Percentiles rank a stretch among this genome's conserved stretches.
phyloP scores from a whole-genome alignment of 2,888 invertebrate genomes.

The Lepidocyrtoides sp. region DNA sequence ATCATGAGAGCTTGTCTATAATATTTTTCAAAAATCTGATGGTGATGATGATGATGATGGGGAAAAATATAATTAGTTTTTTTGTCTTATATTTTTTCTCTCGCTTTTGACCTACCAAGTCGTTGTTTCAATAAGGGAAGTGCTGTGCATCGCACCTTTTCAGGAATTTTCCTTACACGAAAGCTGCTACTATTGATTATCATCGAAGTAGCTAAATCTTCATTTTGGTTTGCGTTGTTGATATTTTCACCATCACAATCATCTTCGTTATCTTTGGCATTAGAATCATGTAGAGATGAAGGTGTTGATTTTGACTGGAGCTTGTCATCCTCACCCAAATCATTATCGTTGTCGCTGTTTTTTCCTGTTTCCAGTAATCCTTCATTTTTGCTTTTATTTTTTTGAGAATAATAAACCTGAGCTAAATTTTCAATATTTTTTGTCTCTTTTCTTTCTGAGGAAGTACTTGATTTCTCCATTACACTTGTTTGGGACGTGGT shows the following conservation, averaged over 20 bases:
- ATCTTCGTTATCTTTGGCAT: neutral
- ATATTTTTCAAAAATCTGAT: neutral
- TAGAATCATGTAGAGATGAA: neutral
- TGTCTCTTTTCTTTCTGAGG: neutral
- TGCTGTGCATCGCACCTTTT: conserved; percentile 47
- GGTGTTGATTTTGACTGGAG: neutral
- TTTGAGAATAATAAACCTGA: neutral
- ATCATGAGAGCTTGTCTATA: too few species aligned
- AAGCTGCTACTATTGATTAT: too few species aligned
- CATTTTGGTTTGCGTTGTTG: neutral
- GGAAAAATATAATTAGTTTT: conserved; percentile 22
- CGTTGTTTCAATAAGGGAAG: conserved; percentile 81
- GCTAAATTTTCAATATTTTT: neutral
- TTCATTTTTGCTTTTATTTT: neutral
- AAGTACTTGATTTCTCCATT: conserved; percentile 13
- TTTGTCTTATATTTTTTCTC: too few species aligned
- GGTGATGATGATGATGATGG: neutral
- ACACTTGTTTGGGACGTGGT: neutral
- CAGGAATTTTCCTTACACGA: too few species aligned
- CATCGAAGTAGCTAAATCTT: too few species aligned
- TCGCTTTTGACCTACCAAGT: conserved; percentile 69
- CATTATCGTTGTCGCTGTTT: neutral
- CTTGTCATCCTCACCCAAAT: neutral
- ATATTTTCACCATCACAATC: neutral
- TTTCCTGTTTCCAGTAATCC: neutral